A percentile compares a stretch with the other conserved stretches of the same genome.
Conservation (phyloP, 1,140 invertebrate genomes). For the Proales similis region DNA sequence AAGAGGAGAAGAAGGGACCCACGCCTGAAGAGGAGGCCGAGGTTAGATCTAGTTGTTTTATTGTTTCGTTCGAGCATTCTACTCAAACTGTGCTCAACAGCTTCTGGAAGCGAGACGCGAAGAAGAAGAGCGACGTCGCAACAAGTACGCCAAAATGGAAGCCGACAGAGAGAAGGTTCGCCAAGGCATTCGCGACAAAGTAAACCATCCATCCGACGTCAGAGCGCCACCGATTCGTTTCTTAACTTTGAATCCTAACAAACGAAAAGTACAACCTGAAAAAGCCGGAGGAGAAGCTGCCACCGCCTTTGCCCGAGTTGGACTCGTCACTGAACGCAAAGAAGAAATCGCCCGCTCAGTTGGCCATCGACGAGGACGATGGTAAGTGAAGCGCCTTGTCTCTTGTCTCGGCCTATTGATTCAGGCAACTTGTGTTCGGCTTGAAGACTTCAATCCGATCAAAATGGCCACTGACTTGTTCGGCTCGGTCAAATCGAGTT, state of each 20-base stretch:
- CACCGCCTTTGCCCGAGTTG: slow-evolving; percentile 6
- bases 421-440: not conserved
- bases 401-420: too few species aligned
- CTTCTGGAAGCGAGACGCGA: slow-evolving; percentile 30
- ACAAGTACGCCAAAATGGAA: slow-evolving; percentile 38
- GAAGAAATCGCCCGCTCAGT: slow-evolving; percentile 25
- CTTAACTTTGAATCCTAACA: too few species aligned
- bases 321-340: slow-evolving; percentile 17
- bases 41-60: not conserved
- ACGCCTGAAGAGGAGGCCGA: slow-evolving; percentile 32
- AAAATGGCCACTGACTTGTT: slow-evolving; percentile 38
- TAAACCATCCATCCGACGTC: not conserved
- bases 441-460: slow-evolving; percentile 29
- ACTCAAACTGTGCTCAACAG: not conserved
- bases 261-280: slow-evolving; percentile 30
- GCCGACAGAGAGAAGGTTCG: slow-evolving; percentile 35
- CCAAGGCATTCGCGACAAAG: slow-evolving; percentile 33
- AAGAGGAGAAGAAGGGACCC: slow-evolving; percentile 8
- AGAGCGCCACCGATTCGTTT: too few species aligned
- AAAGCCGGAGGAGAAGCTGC: slow-evolving; percentile 8
- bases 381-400: not conserved
- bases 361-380: slow-evolving; percentile 21
- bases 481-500: slow-evolving; percentile 30
- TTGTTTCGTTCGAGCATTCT: not conserved
- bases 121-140: slow-evolving; percentile 31